Percentiles rank a stretch among this genome's conserved stretches.
phyloP scores from a whole-genome alignment of 2,113 vertebrate genomes.

The Cochlearius cochlearius region DNA sequence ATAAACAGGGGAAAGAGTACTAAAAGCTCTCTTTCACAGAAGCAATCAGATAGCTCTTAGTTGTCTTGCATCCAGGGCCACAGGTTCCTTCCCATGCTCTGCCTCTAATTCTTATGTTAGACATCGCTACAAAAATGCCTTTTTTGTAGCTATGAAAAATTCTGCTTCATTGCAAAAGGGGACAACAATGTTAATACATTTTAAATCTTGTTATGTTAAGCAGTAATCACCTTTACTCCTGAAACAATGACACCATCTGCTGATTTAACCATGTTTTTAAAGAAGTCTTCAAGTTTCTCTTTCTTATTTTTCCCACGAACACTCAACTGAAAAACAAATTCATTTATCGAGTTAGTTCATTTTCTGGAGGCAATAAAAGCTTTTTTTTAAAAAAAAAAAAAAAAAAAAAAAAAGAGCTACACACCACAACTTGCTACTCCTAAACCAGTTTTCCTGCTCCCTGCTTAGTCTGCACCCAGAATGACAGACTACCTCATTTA shows the following conservation, averaged over 20 bases:
- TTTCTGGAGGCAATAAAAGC: neutral
- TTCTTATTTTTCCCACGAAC: constrained; percentile 99
- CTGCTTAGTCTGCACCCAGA: neutral
- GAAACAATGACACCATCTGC: constrained; percentile 98
- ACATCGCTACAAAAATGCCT: neutral
- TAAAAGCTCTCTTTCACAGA: neutral
- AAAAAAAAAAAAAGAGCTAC: neutral
- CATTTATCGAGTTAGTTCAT: neutral
- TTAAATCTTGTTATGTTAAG: neutral
- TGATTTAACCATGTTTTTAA: constrained; percentile 98
- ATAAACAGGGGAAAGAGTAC: neutral
- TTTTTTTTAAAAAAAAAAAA: too few relatives aligned
- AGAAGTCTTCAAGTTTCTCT: constrained; percentile 98
- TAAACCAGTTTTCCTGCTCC: neutral
- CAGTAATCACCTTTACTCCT: constrained; percentile 89
- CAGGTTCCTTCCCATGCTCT: neutral
- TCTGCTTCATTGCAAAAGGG: neutral
- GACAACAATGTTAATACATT: neutral
- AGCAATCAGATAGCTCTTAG: neutral
- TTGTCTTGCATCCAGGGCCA: neutral
- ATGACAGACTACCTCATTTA: neutral
- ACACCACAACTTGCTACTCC: neutral
- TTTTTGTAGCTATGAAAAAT: neutral
- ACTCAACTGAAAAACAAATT: constrained; percentile 84
- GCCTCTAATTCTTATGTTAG: neutral